A percentile compares a stretch with the other conserved stretches of the same genome.
Conservation (phyloP, 2,113 vertebrate genomes). For the Mustela nigripes region DNA sequence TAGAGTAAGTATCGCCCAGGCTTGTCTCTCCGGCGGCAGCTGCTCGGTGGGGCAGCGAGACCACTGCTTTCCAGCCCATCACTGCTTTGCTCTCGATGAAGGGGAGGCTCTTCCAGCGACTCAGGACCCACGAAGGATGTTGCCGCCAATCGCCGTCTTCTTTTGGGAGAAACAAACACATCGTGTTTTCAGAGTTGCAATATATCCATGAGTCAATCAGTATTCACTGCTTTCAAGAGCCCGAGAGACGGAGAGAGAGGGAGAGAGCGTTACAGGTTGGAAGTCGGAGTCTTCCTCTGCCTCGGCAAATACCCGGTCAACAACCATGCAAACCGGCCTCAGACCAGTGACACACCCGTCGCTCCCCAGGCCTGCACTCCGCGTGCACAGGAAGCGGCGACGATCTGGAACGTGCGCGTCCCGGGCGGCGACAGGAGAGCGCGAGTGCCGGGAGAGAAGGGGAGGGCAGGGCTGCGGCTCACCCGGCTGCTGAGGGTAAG, state of each 20-base stretch:
- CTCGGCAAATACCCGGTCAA: no score
- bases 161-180: not conserved
- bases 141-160: not conserved
- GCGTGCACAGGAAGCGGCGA: not conserved
- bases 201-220: fast-evolving
- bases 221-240: not conserved
- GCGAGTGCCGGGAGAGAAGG: fast-evolving
- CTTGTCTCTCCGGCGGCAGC: constrained; percentile 74
- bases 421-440: fast-evolving
- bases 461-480: fast-evolving
- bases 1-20: constrained; percentile 80
- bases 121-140: not conserved
- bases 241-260: not conserved
- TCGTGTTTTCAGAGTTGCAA: not conserved
- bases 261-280: not conserved
- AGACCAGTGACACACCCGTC: fast-evolving
- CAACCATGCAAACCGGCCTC: fast-evolving
- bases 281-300: not conserved
- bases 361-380: not conserved
- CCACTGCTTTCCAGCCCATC: constrained; percentile 55
- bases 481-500: fast-evolving
- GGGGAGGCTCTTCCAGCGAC: constrained; percentile 11
- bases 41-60: not conserved
- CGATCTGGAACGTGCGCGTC: no score
- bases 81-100: not conserved